Evolutionary conservation across 2,888 invertebrate species (phyloP).

Genomic region (Phasia obesa): DNA sequence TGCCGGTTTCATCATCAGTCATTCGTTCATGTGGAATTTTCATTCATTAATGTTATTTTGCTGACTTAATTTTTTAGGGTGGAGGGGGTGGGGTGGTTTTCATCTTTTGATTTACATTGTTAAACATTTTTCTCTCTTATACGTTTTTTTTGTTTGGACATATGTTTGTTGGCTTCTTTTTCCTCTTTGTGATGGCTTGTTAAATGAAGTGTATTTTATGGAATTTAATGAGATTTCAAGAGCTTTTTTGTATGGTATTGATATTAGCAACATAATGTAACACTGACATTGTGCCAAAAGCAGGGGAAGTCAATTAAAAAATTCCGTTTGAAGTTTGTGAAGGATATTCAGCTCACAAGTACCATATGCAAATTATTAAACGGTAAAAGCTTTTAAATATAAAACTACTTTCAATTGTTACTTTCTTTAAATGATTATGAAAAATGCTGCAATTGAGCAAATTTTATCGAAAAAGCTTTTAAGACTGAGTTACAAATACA

Average conservation of each 20-base stretch:
- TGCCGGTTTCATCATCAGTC: slow-evolving; percentile 25
- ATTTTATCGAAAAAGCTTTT: too few species aligned
- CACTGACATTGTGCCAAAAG: neutral
- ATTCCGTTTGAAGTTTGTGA: neutral
- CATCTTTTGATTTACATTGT: slow-evolving; percentile 33
- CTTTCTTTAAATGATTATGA: too few species aligned
- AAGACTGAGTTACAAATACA: too few species aligned
- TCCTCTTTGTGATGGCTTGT: slow-evolving; percentile 16
- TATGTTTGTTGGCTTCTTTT: slow-evolving; percentile 21
- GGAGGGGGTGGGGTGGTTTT: too few species aligned
- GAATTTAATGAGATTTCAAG: slow-evolving; percentile 30
- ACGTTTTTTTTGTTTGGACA: neutral
- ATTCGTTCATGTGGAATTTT: slow-evolving; percentile 36
- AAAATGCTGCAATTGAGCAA: too few species aligned
- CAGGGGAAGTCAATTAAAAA: neutral
- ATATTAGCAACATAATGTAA: slow-evolving; percentile 23
- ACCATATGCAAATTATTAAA: neutral
- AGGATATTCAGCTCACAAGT: neutral
- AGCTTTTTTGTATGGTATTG: neutral
- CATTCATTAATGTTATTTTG: slow-evolving; percentile 40
- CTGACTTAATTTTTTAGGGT: slow-evolving; percentile 3
- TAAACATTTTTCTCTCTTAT: neutral
- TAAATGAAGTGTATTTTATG: slow-evolving; percentile 47
- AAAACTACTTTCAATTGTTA: too few species aligned
- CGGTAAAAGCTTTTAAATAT: neutral